These are phyloP conservation scores for Peromyscus melanophrys DNA, from an alignment of 2,797 vertebrate species.

Conservation along the genomic window DNA sequence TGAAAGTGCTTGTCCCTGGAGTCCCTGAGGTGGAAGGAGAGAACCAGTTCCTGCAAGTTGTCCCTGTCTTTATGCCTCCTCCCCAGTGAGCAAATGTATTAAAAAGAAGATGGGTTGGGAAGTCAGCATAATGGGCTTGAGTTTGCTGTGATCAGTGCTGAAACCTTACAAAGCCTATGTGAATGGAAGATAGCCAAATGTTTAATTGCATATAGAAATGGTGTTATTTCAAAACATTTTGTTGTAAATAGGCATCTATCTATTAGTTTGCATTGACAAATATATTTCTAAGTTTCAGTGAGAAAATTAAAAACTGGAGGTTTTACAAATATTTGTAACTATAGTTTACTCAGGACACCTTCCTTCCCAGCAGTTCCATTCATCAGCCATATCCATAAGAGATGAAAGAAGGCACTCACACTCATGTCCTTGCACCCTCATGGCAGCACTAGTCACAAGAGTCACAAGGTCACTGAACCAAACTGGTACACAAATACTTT, in stretches of 20 bases:
- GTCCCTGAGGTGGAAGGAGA: not conserved
- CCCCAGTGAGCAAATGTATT: not conserved
- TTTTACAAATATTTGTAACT: conserved; percentile 12
- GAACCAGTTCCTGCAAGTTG: not conserved
- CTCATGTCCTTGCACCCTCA: not conserved
- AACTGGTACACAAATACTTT: not conserved
- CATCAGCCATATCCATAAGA: not conserved
- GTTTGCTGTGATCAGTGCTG: not conserved
- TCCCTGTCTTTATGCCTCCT: not conserved
- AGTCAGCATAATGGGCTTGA: conserved; percentile 45
- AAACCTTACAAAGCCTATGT: conserved; percentile 59
- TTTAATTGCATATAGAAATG: conserved; percentile 51
- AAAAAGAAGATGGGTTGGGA: not conserved
- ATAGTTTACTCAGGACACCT: not conserved
- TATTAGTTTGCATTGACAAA: conserved; percentile 35
- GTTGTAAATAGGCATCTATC: not conserved
- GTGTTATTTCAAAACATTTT: conserved; percentile 59
- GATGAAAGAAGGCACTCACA: conserved; percentile 7
- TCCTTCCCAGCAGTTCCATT: conserved; percentile 10
- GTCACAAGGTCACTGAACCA: not conserved
- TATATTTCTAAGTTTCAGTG: not conserved
- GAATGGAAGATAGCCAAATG: conserved; percentile 50
- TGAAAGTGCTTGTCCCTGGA: not conserved
- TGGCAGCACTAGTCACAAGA: not conserved
- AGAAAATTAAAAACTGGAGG: not conserved